Conservation (phyloP, 2,888 invertebrate species). For the Euplagia quadripunctaria region DNA sequence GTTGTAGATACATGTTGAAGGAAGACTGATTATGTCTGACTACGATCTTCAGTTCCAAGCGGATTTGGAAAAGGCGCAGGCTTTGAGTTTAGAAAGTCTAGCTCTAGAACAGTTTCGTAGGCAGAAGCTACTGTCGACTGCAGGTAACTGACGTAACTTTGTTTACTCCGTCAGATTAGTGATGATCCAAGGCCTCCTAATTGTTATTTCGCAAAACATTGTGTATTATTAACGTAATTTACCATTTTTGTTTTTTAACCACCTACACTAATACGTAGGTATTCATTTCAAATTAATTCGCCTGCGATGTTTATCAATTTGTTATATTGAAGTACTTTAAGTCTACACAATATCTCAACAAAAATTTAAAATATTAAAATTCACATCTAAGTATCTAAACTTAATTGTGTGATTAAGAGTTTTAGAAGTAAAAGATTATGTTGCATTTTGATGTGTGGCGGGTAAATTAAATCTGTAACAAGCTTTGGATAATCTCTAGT, state of each 20-base stretch:
- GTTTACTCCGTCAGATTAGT: constrained; percentile 68
- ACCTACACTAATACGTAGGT: constrained; percentile 29
- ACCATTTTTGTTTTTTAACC: constrained; percentile 33
- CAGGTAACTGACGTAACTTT: constrained; percentile 82
- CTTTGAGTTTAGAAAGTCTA: constrained; percentile 94
- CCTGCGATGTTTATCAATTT: neutral
- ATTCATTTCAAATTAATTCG: neutral
- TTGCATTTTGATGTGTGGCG: too few species aligned
- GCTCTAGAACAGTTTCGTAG: constrained; percentile 94
- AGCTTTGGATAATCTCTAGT: too few species aligned
- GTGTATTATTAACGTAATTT: constrained; percentile 38
- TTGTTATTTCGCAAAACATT: constrained; percentile 25
- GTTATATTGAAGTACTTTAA: neutral
- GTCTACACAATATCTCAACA: neutral
- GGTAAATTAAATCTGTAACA: too few species aligned
- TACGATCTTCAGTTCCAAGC: constrained; percentile 94
- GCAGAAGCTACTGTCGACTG: constrained; percentile 87
- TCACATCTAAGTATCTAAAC: neutral
- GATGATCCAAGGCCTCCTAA: constrained; percentile 54
- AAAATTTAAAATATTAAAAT: neutral
- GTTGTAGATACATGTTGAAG: constrained; percentile 69
- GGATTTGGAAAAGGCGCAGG: constrained; percentile 95
- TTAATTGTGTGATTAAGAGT: neutral
- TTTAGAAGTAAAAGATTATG: neutral
- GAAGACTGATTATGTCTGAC: constrained; percentile 85